Conservation (phyloP, 1,140 invertebrate species). For the Tetragnatha versicolor region DNA sequence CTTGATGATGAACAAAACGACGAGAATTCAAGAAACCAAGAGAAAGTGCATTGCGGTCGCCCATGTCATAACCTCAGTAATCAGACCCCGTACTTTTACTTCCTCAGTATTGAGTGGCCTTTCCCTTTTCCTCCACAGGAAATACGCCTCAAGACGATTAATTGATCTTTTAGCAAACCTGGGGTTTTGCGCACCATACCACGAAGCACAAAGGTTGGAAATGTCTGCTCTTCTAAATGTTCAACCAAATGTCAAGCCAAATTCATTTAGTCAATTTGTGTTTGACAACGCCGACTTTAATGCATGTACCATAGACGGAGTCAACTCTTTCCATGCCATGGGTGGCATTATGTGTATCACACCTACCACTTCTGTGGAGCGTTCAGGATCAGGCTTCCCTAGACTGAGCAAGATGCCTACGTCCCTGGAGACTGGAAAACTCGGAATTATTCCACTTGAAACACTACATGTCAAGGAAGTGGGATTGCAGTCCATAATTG, state of each 20-base stretch:
- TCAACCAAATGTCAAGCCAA: background rate
- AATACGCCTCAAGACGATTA: too few species aligned
- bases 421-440: background rate
- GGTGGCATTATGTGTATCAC: slow-evolving; percentile 56
- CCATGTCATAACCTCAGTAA: too few species aligned
- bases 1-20: too few species aligned
- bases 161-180: too few species aligned
- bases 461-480: background rate
- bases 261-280: slow-evolving; percentile 43
- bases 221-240: background rate
- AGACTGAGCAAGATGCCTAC: slow-evolving; percentile 2
- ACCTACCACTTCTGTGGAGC: background rate
- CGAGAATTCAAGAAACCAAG: too few species aligned
- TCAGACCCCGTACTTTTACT: too few species aligned
- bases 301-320: slow-evolving; percentile 57
- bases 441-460: background rate
- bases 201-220: background rate
- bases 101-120: too few species aligned
- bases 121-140: too few species aligned
- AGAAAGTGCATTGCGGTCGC: too few species aligned
- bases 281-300: slow-evolving; percentile 61
- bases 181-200: too few species aligned
- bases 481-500: background rate
- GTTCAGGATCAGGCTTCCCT: too few species aligned
- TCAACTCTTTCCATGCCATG: slow-evolving; percentile 59